Evolutionary conservation across 2,888 invertebrate species (phyloP).

Genomic region (Drosophila longiperda): DNA sequence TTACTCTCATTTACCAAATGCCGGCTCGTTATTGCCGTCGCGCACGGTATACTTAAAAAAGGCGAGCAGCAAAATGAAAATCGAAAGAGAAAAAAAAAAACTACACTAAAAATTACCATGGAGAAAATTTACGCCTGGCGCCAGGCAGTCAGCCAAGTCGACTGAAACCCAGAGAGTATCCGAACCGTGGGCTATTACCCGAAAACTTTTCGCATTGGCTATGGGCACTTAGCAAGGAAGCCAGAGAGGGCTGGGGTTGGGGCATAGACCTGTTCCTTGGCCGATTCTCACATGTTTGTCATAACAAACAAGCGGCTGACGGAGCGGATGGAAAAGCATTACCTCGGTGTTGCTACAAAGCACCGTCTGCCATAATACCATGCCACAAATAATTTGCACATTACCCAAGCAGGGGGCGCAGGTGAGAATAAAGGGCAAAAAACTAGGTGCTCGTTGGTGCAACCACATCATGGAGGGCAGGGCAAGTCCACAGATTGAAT

Average conservation of each 20-base stretch:
- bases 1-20: conserved; percentile 77
- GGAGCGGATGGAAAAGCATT: conserved; percentile 24
- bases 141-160: conserved; percentile 54
- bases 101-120: conserved; percentile 60
- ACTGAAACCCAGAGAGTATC: not conserved
- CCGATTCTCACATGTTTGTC: conserved; percentile 55
- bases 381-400: conserved; percentile 74
- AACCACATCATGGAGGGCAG: conserved; percentile 27
- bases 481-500: conserved; percentile 35
- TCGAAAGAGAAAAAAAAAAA: not conserved
- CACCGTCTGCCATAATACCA: conserved; percentile 48
- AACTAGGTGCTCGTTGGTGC: conserved; percentile 40
- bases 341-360: conserved; percentile 14
- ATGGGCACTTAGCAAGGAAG: not conserved
- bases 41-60: conserved; percentile 75
- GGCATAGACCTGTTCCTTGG: conserved; percentile 10
- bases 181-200: conserved; percentile 47
- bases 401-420: conserved; percentile 30
- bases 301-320: conserved; percentile 51
- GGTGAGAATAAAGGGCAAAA: conserved; percentile 65
- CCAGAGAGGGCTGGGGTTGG: not conserved
- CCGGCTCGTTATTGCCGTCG: conserved; percentile 67
- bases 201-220: conserved; percentile 15
- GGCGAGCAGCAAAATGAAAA: conserved; percentile 29
- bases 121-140: conserved; percentile 77